Evolutionary conservation across 2,797 vertebrate genomes (phyloP).

Genomic region (Erethizon dorsatum): DNA sequence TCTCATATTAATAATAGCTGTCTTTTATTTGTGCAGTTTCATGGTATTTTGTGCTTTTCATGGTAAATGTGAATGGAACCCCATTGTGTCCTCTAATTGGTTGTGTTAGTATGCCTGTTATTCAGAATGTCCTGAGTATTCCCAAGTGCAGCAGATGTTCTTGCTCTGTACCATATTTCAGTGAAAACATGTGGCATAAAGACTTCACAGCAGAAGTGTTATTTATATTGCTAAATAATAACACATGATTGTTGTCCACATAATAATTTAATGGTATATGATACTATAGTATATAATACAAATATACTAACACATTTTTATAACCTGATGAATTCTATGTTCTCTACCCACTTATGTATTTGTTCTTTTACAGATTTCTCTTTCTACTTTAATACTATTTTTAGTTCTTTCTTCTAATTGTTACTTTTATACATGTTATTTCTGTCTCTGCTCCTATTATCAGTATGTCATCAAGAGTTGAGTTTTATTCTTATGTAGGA

Average conservation of each 20-base stretch:
- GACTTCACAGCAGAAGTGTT: not conserved
- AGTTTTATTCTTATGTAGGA: constrained; percentile 16
- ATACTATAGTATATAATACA: not conserved
- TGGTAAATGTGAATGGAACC: not conserved
- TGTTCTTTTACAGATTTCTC: constrained; percentile 1
- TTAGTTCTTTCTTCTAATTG: not conserved
- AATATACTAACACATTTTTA: constrained; percentile 2
- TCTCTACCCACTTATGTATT: constrained; percentile 4
- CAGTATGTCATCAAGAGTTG: not conserved
- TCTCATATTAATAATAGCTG: constrained; percentile 32
- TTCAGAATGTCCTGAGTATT: not conserved
- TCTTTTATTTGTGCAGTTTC: not conserved
- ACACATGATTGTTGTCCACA: not conserved
- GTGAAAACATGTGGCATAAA: not conserved
- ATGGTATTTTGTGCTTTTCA: constrained; percentile 28
- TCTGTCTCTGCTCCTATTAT: not conserved
- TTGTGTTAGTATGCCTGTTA: not conserved
- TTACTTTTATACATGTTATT: not conserved
- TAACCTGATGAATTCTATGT: not conserved
- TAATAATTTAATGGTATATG: not conserved
- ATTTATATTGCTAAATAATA: not conserved
- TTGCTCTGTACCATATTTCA: not conserved
- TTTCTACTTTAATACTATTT: not conserved
- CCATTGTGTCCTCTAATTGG: not conserved
- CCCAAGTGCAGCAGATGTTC: not conserved